Evolutionary conservation across 2,888 invertebrate species (phyloP).

Genomic region (Stenotaenia linearis): DNA sequence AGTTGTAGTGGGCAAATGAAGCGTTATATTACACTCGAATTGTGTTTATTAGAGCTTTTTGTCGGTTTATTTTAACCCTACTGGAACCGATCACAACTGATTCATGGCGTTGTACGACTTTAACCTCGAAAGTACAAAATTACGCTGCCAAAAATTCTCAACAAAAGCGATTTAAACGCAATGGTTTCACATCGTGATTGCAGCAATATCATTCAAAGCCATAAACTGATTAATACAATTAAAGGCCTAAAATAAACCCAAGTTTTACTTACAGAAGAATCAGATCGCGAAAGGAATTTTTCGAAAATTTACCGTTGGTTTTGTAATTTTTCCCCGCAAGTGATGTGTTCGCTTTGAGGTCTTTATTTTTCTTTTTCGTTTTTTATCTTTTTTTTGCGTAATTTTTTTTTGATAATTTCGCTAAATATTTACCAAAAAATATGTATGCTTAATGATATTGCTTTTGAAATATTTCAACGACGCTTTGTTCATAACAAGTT

Average conservation of each 20-base stretch:
- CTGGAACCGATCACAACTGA: not conserved
- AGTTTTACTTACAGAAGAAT: not conserved
- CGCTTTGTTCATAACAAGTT: slow-evolving; percentile 29
- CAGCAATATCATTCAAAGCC: too few species aligned
- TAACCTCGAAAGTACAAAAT: not conserved
- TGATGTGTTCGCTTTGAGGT: not conserved
- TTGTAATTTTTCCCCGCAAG: not conserved
- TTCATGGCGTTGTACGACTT: not conserved
- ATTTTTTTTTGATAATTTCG: not conserved
- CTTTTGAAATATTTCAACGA: slow-evolving; percentile 3
- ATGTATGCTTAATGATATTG: not conserved
- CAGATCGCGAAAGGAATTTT: not conserved
- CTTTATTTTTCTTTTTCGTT: not conserved
- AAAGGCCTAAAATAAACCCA: not conserved
- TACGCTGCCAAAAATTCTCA: not conserved
- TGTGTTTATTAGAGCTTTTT: too few species aligned
- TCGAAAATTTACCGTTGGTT: slow-evolving; percentile 9
- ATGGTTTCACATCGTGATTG: too few species aligned
- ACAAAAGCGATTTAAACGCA: too few species aligned
- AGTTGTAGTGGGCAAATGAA: too few species aligned
- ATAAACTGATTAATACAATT: too few species aligned
- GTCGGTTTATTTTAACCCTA: not conserved
- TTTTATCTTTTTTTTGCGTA: too few species aligned
- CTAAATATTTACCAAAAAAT: not conserved
- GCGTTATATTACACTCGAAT: too few species aligned